Evolutionary conservation across 2,113 vertebrate species (phyloP).

Genomic region (Osmerus eperlanus): DNA sequence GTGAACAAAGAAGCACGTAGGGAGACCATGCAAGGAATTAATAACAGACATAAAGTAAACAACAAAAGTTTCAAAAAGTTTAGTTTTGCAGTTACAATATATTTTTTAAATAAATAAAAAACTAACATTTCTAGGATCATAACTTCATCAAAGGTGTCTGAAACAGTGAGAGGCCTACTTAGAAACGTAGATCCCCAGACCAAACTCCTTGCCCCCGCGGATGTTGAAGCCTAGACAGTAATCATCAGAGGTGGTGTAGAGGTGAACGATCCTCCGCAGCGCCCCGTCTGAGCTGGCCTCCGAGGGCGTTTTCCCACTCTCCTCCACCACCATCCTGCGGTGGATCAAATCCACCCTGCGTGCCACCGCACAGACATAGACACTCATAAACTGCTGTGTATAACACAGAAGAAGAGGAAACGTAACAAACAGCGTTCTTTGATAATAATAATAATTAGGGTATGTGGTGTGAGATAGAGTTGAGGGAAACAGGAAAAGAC

Average conservation of each 20-base stretch:
- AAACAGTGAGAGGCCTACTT: conserved; percentile 69
- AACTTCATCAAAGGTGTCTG: too few relatives aligned
- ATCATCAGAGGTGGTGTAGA: conserved; percentile 92
- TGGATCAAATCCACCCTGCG: conserved; percentile 89
- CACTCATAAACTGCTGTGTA: too few relatives aligned
- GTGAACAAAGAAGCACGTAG: background rate
- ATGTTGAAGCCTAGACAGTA: conserved; percentile 96
- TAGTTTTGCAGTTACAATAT: background rate
- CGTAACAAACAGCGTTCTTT: too few relatives aligned
- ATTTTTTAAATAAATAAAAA: background rate
- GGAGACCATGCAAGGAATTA: background rate
- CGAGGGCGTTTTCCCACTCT: conserved; percentile 72
- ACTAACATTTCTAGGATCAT: too few relatives aligned
- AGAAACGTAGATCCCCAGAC: conserved; percentile 93
- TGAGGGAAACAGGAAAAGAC: too few relatives aligned
- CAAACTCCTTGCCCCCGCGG: conserved; percentile 89
- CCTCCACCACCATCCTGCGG: conserved; percentile 85
- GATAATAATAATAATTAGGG: too few relatives aligned
- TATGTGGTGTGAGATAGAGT: too few relatives aligned
- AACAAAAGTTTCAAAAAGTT: background rate
- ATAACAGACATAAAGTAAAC: too few relatives aligned
- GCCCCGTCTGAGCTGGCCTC: conserved; percentile 76
- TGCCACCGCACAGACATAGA: background rate
- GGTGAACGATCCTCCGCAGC: conserved; percentile 81
- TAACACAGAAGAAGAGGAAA: too few relatives aligned